Base-by-base conservation (phyloP, 1,140 invertebrate genomes). In the Halesus radiatus region DNA sequence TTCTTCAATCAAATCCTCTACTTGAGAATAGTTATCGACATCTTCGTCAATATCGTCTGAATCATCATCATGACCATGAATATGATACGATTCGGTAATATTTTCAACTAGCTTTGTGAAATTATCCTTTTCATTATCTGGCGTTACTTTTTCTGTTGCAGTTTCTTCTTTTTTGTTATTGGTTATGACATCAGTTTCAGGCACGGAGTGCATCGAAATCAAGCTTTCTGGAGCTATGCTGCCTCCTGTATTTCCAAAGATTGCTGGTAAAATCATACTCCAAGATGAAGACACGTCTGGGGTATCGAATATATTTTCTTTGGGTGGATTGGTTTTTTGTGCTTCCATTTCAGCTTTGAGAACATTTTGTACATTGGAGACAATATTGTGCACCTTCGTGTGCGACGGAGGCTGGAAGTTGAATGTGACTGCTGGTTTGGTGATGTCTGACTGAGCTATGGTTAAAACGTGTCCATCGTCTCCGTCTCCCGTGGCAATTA, bases 351-450 rank as follows among this genome's bases (percentile, higher is more conserved):
- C 94, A 56, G 92, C 92, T 88, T 95, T 95, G 0, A 96, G 86
- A 15, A 96, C 94, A 86, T 92, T 95, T 85, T 96, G 94, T 3
- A 96, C 95, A 84, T 94, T 95, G 60, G 92, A 92, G 0, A 96
- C 93, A 6, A 96, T 94, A 80, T 93, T 94, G 80, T 95, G 92
- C 3, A 96, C 93, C 87, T 94, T 92, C 79, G 92, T 92, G 62
- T 92, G 90, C 1, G 92, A 89, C 82, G 87, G 89, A 85, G 87
- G 88, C 84, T 84, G 87, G 68, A 85, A 89, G 84, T 88, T 88
- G 66, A 88, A 89, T 45, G 85, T 88, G 80, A 85, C 87, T 26
- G 85, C 88, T 80, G 87, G 89, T 84, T 91, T 89, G 16, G 70
- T 79, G 72, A 80, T 29, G 77, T 89, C 87, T 22, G 89, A 86